Conservation (phyloP, 2,888 invertebrate species). For the Stictocephala bisonia region DNA sequence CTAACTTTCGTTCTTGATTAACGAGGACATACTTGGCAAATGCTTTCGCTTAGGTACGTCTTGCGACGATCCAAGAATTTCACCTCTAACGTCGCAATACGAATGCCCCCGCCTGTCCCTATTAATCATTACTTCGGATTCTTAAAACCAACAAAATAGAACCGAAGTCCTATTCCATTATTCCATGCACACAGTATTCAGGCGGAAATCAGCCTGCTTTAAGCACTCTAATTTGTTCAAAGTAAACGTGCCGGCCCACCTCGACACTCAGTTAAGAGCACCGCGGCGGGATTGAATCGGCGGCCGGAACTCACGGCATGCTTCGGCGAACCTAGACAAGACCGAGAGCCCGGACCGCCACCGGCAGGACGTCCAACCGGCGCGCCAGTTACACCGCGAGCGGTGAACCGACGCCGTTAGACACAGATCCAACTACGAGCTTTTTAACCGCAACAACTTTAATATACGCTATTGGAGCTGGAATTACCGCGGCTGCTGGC, state of each 20-base stretch:
- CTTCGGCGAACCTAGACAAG: conserved; percentile 45
- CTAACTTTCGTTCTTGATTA: conserved; percentile 47
- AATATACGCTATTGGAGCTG: conserved; percentile 73
- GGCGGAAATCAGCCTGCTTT: conserved; percentile 68
- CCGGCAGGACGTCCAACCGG: conserved; percentile 58
- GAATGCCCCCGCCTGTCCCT: conserved; percentile 74
- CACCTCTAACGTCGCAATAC: too few species aligned
- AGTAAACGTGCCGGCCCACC: conserved; percentile 73
- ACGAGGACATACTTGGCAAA: conserved; percentile 58
- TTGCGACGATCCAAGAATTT: conserved; percentile 49
- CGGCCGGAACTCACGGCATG: conserved; percentile 61
- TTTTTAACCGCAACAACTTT: conserved; percentile 78
- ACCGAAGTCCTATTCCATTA: conserved; percentile 74
- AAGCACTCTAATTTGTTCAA: conserved; percentile 76
- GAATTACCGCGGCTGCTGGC: too few species aligned
- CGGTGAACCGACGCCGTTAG: conserved; percentile 67
- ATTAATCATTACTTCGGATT: conserved; percentile 71
- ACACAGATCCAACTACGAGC: conserved; percentile 69
- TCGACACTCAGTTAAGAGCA: conserved; percentile 65
- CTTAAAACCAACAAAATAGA: conserved; percentile 70
- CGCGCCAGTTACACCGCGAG: conserved; percentile 61
- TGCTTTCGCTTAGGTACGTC: conserved; percentile 58
- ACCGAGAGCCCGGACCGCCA: conserved; percentile 30
- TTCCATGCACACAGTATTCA: conserved; percentile 72
- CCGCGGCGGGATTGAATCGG: conserved; percentile 63